Evolutionary conservation across 1,140 invertebrate species (phyloP).

Genomic region (Orussus abietinus): DNA sequence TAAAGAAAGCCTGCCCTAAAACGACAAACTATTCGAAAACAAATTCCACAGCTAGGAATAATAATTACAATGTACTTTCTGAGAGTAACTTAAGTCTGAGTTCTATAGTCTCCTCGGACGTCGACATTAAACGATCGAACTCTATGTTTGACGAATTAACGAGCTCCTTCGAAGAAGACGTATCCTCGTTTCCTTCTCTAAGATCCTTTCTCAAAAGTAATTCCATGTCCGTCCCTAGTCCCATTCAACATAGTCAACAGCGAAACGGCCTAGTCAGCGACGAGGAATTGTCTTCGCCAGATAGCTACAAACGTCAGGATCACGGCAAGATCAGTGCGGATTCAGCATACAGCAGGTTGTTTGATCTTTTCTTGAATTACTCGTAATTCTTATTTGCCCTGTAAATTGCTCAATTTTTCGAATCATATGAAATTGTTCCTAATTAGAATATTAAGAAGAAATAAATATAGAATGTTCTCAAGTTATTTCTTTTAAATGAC

Average conservation of each 20-base stretch:
- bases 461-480: too few relatives aligned
- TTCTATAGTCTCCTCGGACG: constrained; percentile 44
- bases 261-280: constrained; percentile 35
- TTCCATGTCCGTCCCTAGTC: constrained; percentile 32
- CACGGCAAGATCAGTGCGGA: constrained; percentile 54
- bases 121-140: constrained; percentile 40
- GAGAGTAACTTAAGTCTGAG: constrained; percentile 50
- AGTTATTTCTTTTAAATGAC: too few relatives aligned
- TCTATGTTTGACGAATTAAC: constrained; percentile 54
- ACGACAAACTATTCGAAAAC: too few relatives aligned
- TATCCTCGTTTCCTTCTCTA: constrained; percentile 29
- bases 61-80: constrained; percentile 32
- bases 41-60: constrained; percentile 18
- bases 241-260: constrained; percentile 14
- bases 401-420: too few relatives aligned
- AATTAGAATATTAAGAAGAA: too few relatives aligned
- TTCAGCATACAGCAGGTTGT: constrained; percentile 69
- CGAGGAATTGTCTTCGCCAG: constrained; percentile 43
- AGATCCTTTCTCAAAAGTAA: constrained; percentile 37
- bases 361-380: too few relatives aligned
- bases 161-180: constrained; percentile 54
- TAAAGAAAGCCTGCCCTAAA: too few relatives aligned
- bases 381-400: too few relatives aligned
- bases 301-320: constrained; percentile 39
- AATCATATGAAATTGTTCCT: too few relatives aligned